Percentiles rank a stretch among this genome's conserved stretches.
These are phyloP conservation scores for Ectemnius lituratus DNA, from an alignment of 2,888 invertebrate genomes.

Conservation along the genomic window DNA sequence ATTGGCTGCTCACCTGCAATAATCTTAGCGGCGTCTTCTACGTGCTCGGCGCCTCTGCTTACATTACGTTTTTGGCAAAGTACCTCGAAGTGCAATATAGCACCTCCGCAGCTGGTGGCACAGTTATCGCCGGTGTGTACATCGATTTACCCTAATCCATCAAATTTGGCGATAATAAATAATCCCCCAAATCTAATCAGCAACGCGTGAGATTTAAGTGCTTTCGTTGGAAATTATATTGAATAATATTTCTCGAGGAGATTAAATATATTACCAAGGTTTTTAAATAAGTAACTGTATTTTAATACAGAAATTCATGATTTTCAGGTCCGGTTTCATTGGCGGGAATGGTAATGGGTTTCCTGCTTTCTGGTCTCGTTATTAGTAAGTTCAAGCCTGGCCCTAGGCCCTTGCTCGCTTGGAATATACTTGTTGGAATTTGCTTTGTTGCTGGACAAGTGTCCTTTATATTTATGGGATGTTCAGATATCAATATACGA, in stretches of 20 bases:
- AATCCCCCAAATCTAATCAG: background rate
- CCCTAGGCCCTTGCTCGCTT: constrained; percentile 80
- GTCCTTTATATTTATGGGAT: constrained; percentile 80
- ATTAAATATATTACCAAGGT: background rate
- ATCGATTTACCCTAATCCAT: background rate
- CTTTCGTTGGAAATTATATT: background rate
- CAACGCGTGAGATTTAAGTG: background rate
- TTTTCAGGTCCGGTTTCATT: constrained; percentile 79
- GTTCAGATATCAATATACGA: constrained; percentile 75
- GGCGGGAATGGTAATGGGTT: constrained; percentile 81
- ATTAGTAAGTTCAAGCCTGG: constrained; percentile 82
- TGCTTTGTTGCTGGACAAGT: constrained; percentile 80
- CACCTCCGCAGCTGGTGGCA: constrained; percentile 83
- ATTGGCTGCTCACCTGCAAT: constrained; percentile 84
- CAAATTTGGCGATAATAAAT: background rate
- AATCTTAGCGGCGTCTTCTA: constrained; percentile 84
- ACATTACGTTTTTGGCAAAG: constrained; percentile 86
- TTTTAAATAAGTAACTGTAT: background rate
- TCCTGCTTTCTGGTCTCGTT: constrained; percentile 81
- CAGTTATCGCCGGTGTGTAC: constrained; percentile 82
- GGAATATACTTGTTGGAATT: constrained; percentile 82
- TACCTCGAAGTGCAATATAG: constrained; percentile 87
- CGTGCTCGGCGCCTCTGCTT: constrained; percentile 82
- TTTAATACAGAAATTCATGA: background rate
- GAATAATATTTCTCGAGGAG: background rate